Evolutionary conservation across 2,888 invertebrate genomes (phyloP).

Genomic region (Druceiella hillmani): DNA sequence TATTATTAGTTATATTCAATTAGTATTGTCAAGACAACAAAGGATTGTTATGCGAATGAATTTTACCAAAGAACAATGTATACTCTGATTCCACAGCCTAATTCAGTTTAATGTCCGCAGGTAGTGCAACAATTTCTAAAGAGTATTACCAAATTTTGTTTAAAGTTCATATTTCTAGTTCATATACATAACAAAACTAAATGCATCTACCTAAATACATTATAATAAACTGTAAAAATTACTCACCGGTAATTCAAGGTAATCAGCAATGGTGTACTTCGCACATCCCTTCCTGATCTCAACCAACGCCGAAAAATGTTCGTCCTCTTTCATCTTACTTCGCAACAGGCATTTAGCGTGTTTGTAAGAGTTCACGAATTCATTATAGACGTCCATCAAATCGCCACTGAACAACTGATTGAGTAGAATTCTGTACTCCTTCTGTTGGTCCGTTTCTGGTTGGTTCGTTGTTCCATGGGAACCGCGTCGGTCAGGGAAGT

Average conservation of each 20-base stretch:
- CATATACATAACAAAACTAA: no score
- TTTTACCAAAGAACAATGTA: no score
- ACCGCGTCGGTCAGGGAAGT: slow-evolving; percentile 30
- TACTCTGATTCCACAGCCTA: no score
- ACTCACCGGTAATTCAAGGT: slow-evolving; percentile 67
- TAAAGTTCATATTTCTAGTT: no score
- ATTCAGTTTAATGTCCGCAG: no score
- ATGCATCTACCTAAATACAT: no score
- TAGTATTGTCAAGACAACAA: no score
- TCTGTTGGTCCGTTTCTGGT: slow-evolving; percentile 30
- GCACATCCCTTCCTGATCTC: slow-evolving; percentile 61
- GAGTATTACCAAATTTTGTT: no score
- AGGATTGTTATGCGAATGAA: no score
- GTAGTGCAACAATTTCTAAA: no score
- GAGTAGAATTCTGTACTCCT: slow-evolving; percentile 43
- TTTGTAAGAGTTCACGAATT: slow-evolving; percentile 57
- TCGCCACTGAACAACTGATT: slow-evolving; percentile 59
- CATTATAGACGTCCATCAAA: slow-evolving; percentile 61
- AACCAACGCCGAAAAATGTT: slow-evolving; percentile 62
- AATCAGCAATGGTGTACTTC: slow-evolving; percentile 56
- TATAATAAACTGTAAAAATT: no score
- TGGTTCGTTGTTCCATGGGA: slow-evolving; percentile 31
- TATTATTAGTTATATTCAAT: no score
- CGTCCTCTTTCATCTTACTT: slow-evolving; percentile 57
- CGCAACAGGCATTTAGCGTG: slow-evolving; percentile 56